Conservation (phyloP, 2,888 invertebrate species). For the Drosophila putrida region DNA sequence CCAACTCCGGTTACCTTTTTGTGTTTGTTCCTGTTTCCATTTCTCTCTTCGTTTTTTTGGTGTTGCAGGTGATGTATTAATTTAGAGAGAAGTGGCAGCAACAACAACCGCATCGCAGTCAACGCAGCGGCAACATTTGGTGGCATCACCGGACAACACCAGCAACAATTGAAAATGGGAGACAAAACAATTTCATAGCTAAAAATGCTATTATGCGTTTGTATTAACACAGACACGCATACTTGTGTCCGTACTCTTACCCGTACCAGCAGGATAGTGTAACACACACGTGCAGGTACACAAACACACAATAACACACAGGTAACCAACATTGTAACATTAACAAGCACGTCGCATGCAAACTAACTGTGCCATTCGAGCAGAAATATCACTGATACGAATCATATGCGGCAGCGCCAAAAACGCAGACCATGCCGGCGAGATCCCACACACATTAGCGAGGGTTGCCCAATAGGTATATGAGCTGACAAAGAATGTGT, state of each 20-base stretch:
- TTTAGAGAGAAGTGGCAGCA: slow-evolving; percentile 63
- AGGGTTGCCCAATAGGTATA: slow-evolving; percentile 31
- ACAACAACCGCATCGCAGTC: slow-evolving; percentile 33
- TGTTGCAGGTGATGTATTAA: slow-evolving; percentile 74
- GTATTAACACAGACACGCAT: slow-evolving; percentile 72
- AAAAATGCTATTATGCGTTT: slow-evolving; percentile 80
- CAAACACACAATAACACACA: slow-evolving; percentile 23
- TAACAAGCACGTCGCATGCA: slow-evolving; percentile 81
- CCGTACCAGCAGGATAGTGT: slow-evolving; percentile 6
- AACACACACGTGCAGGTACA: slow-evolving; percentile 25
- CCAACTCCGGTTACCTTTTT: not conserved
- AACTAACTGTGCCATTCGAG: slow-evolving; percentile 78
- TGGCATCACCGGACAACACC: slow-evolving; percentile 14
- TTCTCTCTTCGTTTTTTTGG: slow-evolving; percentile 27
- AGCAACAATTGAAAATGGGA: slow-evolving; percentile 29
- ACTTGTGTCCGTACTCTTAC: slow-evolving; percentile 10
- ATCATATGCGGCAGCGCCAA: slow-evolving; percentile 74
- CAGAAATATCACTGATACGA: slow-evolving; percentile 81
- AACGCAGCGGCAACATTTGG: slow-evolving; percentile 28
- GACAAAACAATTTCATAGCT: slow-evolving; percentile 72
- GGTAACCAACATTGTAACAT: slow-evolving; percentile 46
- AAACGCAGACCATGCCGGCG: slow-evolving; percentile 51
- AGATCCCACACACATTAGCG: slow-evolving; percentile 29
- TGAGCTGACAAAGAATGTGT: not conserved
- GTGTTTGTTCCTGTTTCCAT: not conserved